Evolutionary conservation across 2,888 invertebrate genomes (phyloP).

Genomic region (Caenorhabditis sulstoni): DNA sequence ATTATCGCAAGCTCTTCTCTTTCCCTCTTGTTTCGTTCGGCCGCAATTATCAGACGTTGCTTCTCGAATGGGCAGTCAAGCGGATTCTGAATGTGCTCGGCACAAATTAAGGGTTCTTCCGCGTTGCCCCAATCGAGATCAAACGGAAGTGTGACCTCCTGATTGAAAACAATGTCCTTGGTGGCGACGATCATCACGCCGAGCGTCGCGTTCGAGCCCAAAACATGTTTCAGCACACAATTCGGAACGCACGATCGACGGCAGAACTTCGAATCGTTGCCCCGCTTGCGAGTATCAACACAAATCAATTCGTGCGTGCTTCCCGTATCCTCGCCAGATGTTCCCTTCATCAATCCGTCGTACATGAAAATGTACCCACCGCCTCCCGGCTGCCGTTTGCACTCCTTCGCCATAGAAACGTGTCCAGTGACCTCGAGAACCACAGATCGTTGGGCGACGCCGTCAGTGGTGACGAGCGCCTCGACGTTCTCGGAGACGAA

Average conservation of each 20-base stretch:
- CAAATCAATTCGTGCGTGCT: constrained; percentile 31
- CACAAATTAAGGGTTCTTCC: constrained; percentile 26
- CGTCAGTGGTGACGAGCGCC: constrained; percentile 37
- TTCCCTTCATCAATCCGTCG: constrained; percentile 58
- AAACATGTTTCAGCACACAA: constrained; percentile 58
- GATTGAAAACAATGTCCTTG: constrained; percentile 26
- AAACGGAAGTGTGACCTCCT: constrained; percentile 58
- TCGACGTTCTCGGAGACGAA: constrained; percentile 34
- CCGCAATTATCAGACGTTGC: not conserved
- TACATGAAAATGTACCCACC: constrained; percentile 34
- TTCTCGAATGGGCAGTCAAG: constrained; percentile 23
- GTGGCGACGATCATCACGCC: constrained; percentile 57
- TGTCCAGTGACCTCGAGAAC: constrained; percentile 45
- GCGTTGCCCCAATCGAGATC: constrained; percentile 38
- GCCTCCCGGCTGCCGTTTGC: constrained; percentile 27
- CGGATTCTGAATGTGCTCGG: constrained; percentile 21
- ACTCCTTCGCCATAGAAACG: constrained; percentile 34
- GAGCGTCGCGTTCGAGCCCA: constrained; percentile 31
- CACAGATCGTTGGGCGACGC: constrained; percentile 18
- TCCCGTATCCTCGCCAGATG: constrained; percentile 43
- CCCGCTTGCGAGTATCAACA: constrained; percentile 46
- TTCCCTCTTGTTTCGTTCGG: not conserved
- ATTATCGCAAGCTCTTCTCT: not conserved
- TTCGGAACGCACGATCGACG: constrained; percentile 56
- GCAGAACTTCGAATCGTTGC: constrained; percentile 43